A percentile compares a stretch with the other conserved stretches of the same genome.
Conservation (phyloP, 1,140 invertebrate species). For the Melitaea cinxia region DNA sequence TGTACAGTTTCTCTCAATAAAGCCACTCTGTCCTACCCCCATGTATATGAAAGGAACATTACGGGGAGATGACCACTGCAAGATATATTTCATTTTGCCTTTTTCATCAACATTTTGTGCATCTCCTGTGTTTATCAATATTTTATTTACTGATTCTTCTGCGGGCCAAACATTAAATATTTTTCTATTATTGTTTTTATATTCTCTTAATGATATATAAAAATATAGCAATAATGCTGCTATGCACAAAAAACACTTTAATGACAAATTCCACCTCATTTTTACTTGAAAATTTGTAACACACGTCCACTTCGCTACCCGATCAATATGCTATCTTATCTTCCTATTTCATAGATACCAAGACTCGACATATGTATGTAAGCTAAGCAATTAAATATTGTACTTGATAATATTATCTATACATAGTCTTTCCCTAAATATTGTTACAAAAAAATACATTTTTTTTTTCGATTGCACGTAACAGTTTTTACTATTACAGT, state of each 20-base stretch:
- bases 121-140: constrained; percentile 9
- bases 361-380: background rate
- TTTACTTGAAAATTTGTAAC: background rate
- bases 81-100: constrained; percentile 52
- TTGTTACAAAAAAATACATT: too few relatives aligned
- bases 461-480: too few relatives aligned
- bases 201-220: constrained; percentile 18
- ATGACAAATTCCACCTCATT: constrained; percentile 18
- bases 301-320: constrained; percentile 1
- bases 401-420: too few relatives aligned
- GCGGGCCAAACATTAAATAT: background rate
- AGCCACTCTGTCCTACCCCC: constrained; percentile 50
- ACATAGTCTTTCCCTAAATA: too few relatives aligned
- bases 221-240: constrained; percentile 11
- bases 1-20: constrained; percentile 52
- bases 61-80: constrained; percentile 52
- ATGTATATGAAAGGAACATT: constrained; percentile 57
- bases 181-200: background rate
- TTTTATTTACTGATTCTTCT: constrained; percentile 8
- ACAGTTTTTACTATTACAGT: too few relatives aligned
- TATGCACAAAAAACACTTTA: constrained; percentile 26
- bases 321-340: background rate
- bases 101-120: background rate
- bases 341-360: background rate
- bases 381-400: too few relatives aligned